These are phyloP conservation scores for Eriocheir sinensis DNA, from an alignment of 1,140 invertebrate genomes.

Conservation along the genomic window DNA sequence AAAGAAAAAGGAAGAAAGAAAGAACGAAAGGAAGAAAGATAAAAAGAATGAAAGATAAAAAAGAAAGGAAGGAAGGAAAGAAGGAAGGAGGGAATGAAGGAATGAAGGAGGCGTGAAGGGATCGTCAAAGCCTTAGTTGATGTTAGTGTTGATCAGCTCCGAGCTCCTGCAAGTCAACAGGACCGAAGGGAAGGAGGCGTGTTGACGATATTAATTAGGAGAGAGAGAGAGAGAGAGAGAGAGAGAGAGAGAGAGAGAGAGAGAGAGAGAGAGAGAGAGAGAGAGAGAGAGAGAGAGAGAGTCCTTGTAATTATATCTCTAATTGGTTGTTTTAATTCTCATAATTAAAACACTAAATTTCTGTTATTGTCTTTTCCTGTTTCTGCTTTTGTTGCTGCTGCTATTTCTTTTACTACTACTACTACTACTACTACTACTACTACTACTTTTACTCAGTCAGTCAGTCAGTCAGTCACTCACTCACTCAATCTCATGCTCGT, in stretches of 20 bases:
- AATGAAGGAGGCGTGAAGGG: too few relatives aligned
- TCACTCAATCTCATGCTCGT: background rate
- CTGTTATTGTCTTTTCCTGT: too few relatives aligned
- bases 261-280: background rate
- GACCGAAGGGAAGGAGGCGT: background rate
- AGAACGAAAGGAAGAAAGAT: background rate
- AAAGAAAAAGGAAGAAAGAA: background rate
- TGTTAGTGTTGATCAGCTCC: background rate
- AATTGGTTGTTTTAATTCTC: too few relatives aligned
- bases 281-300: conserved; percentile 36
- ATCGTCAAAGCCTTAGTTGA: too few relatives aligned
- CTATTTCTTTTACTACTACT: too few relatives aligned
- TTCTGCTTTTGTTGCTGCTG: too few relatives aligned
- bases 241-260: background rate
- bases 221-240: too few relatives aligned
- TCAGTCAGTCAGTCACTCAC: background rate
- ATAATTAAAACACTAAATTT: too few relatives aligned
- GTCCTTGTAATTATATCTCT: too few relatives aligned
- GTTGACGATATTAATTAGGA: background rate
- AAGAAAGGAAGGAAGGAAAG: background rate
- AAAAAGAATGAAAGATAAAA: background rate
- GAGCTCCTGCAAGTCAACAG: background rate
- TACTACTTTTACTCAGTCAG: background rate
- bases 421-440: too few relatives aligned
- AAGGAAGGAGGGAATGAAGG: too few relatives aligned